Evolutionary conservation across 2,888 invertebrate species (phyloP).

Genomic region (Oscheius sp.): DNA sequence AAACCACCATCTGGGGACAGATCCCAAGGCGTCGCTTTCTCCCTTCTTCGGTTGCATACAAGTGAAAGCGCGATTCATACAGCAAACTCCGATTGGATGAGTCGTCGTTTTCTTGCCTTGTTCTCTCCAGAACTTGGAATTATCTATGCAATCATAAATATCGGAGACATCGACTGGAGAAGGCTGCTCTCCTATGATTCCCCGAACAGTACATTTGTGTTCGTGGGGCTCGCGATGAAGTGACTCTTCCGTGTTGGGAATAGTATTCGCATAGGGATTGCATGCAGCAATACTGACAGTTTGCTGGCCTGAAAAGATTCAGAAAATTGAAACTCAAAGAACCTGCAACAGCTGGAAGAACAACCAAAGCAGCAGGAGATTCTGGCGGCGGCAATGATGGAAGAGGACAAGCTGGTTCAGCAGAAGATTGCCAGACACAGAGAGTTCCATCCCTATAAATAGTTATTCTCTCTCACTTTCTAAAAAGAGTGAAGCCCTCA

Average conservation of each 20-base stretch:
- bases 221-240: slow-evolving; percentile 41
- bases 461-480: not conserved
- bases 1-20: slow-evolving; percentile 56
- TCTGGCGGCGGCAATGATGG: slow-evolving; percentile 56
- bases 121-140: slow-evolving; percentile 53
- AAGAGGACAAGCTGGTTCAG: slow-evolving; percentile 53
- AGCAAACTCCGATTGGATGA: slow-evolving; percentile 55
- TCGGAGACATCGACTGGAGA: slow-evolving; percentile 54
- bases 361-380: slow-evolving; percentile 50
- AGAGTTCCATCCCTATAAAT: slow-evolving; percentile 51
- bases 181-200: slow-evolving; percentile 45
- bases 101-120: slow-evolving; percentile 45
- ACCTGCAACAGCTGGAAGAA: slow-evolving; percentile 49
- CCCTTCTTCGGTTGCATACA: slow-evolving; percentile 58
- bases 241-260: slow-evolving; percentile 43
- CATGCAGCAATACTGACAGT: slow-evolving; percentile 51
- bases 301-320: slow-evolving; percentile 39
- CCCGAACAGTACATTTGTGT: slow-evolving; percentile 43
- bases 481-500: no score
- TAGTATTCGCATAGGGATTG: slow-evolving; percentile 43
- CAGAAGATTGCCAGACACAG: slow-evolving; percentile 49
- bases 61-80: slow-evolving; percentile 60
- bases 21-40: slow-evolving; percentile 53
- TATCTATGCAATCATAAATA: slow-evolving; percentile 58
- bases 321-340: not conserved